Conservation (phyloP, 2,113 vertebrate genomes). For the Anarhynchus alexandrinus region DNA sequence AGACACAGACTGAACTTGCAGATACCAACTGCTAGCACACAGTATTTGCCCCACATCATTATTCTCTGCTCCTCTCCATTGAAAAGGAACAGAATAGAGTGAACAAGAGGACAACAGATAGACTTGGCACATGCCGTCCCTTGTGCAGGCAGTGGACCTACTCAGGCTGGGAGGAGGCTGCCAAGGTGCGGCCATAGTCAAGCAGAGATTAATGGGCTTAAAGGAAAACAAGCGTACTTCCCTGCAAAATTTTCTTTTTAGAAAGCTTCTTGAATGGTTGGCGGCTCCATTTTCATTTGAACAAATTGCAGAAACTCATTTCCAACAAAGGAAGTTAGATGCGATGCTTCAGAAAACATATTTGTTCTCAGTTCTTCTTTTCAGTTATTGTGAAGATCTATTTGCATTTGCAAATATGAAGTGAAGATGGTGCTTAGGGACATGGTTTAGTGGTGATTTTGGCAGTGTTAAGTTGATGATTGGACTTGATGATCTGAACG, state of each 20-base stretch:
- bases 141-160: neutral
- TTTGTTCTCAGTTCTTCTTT: neutral
- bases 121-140: neutral
- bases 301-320: neutral
- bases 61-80: neutral
- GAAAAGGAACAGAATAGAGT: neutral
- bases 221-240: neutral
- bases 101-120: neutral
- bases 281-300: neutral
- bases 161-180: neutral
- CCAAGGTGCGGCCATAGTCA: neutral
- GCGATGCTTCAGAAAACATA: neutral
- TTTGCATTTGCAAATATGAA: neutral
- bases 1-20: neutral
- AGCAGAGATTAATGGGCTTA: neutral
- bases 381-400: neutral
- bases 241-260: neutral
- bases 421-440: neutral
- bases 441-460: too few species aligned
- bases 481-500: too few species aligned
- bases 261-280: neutral
- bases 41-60: neutral
- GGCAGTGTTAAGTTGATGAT: too few species aligned
- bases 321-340: neutral
- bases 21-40: neutral